Conservation (phyloP, 2,888 invertebrate species). For the Calliphora vomitoria region DNA sequence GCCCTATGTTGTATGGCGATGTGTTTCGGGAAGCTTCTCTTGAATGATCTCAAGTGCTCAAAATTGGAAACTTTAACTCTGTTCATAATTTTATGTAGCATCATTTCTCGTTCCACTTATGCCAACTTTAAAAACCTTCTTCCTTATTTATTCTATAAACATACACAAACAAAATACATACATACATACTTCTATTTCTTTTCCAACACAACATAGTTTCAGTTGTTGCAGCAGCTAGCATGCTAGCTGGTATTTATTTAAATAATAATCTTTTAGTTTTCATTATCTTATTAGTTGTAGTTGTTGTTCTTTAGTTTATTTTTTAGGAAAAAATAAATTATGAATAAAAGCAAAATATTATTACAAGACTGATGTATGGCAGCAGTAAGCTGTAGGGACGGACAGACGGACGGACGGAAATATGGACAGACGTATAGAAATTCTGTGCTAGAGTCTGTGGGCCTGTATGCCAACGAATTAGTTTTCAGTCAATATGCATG, state of each 20-base stretch:
- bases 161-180: not conserved
- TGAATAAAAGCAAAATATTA: slow-evolving; percentile 64
- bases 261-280: slow-evolving; percentile 68
- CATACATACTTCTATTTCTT: not conserved
- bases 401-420: slow-evolving; percentile 18
- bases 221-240: slow-evolving; percentile 43
- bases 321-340: slow-evolving; percentile 63
- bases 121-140: not conserved
- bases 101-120: not conserved
- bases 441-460: slow-evolving; percentile 17
- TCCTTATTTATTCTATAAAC: not conserved
- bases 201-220: not conserved
- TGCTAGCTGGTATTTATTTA: slow-evolving; percentile 63
- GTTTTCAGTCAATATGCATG: slow-evolving; percentile 53
- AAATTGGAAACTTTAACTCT: no score
- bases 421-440: slow-evolving; percentile 9
- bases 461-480: slow-evolving; percentile 35
- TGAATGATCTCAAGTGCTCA: no score
- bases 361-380: slow-evolving; percentile 60
- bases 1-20: no score
- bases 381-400: not conserved
- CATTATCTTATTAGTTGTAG: slow-evolving; percentile 46
- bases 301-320: slow-evolving; percentile 20
- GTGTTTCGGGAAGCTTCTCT: no score
- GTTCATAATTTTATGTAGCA: slow-evolving; percentile 11